Percentiles rank a stretch among this genome's conserved stretches.
Conservation (phyloP, 2,797 vertebrate species). For the Pristis pectinata region DNA sequence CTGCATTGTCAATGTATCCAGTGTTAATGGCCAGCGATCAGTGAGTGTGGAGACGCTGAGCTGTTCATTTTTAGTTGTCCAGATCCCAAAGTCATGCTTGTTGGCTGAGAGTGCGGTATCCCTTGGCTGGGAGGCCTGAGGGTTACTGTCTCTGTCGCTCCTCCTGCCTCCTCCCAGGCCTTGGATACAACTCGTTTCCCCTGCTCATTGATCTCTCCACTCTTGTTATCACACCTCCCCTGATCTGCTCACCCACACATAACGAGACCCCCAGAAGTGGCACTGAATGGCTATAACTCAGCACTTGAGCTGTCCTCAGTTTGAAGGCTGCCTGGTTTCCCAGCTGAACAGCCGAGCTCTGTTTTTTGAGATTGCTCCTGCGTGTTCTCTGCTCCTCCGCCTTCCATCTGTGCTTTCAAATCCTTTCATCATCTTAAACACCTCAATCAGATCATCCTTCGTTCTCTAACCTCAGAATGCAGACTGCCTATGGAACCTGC, state of each 20-base stretch:
- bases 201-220: neutral
- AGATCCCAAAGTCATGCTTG: no score
- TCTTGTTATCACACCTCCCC: neutral
- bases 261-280: neutral
- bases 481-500: no score
- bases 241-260: neutral
- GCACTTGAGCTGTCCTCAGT: neutral
- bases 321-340: no score
- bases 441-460: no score
- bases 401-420: no score
- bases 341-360: no score
- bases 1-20: conserved; percentile 69
- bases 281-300: neutral
- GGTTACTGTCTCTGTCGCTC: neutral
- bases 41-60: conserved; percentile 50
- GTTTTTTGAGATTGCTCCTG: no score
- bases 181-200: neutral
- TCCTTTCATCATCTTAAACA: no score
- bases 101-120: no score
- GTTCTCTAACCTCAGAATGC: no score
- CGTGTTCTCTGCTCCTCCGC: no score
- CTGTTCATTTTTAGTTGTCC: neutral
- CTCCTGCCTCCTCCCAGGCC: neutral
- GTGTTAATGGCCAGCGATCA: conserved; percentile 71
- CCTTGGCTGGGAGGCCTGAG: no score